These are phyloP conservation scores for Acleris laterana DNA, from an alignment of 2,888 invertebrate species.

Conservation along the genomic window DNA sequence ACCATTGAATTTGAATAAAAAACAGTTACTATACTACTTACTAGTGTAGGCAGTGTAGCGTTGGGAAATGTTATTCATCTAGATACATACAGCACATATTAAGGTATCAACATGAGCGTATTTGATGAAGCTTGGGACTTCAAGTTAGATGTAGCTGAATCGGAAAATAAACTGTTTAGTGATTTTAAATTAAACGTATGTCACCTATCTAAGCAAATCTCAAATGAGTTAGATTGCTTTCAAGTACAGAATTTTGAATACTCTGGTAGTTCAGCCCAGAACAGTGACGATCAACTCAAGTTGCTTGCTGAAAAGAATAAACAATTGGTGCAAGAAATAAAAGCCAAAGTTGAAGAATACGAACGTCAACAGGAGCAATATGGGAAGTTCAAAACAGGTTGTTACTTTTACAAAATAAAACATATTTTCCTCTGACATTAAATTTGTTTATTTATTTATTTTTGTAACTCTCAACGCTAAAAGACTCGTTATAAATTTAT, in stretches of 20 bases:
- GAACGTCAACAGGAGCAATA: constrained; percentile 59
- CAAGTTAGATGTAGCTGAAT: constrained; percentile 44
- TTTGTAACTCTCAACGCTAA: too few species aligned
- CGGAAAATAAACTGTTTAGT: constrained; percentile 47
- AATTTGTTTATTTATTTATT: too few species aligned
- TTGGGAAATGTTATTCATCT: too few species aligned
- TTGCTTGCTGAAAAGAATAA: constrained; percentile 61
- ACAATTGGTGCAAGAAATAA: constrained; percentile 60
- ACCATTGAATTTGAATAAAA: too few species aligned
- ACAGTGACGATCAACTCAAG: constrained; percentile 63
- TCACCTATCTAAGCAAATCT: constrained; percentile 48
- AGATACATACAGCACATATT: background rate
- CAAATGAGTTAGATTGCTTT: constrained; percentile 55
- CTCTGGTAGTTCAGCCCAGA: constrained; percentile 46
- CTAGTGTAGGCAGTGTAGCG: too few species aligned
- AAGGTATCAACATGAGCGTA: constrained; percentile 54
- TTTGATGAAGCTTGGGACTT: constrained; percentile 60
- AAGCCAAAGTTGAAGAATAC: constrained; percentile 58
- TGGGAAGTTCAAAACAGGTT: constrained; percentile 68
- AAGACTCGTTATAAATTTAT: too few species aligned
- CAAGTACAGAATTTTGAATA: constrained; percentile 48
- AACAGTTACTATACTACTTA: too few species aligned
- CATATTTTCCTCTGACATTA: background rate
- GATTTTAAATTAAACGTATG: constrained; percentile 53
- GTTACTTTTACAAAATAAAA: constrained; percentile 2